Conservation (phyloP, 2,113 vertebrate genomes). For the Tupaia tana region DNA sequence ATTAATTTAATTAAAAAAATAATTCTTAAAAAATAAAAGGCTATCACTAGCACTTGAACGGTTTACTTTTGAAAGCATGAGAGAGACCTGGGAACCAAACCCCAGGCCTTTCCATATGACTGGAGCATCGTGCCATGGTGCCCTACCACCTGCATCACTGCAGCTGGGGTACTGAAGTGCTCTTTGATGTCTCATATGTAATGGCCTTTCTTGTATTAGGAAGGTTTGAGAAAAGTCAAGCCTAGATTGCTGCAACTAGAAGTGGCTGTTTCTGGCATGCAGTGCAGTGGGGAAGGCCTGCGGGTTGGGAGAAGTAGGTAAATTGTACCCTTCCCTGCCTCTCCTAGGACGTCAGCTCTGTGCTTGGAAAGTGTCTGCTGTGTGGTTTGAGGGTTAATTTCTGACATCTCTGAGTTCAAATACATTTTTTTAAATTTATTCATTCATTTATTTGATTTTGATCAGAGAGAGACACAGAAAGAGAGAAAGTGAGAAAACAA, state of each 20-base stretch:
- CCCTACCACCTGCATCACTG: no score
- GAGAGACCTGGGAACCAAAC: no score
- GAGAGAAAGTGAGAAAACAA: no score
- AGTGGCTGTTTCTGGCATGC: not conserved
- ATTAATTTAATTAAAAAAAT: no score
- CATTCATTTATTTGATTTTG: no score
- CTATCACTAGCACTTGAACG: no score
- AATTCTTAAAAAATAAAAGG: no score
- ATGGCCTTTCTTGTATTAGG: not conserved
- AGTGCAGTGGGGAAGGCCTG: not conserved
- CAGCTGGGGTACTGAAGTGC: not conserved
- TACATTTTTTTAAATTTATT: not conserved
- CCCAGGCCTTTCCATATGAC: no score
- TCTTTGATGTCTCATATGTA: not conserved
- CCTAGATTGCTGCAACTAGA: not conserved
- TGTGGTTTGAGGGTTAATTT: not conserved
- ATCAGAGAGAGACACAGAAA: no score
- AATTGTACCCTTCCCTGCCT: not conserved
- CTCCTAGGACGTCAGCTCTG: not conserved
- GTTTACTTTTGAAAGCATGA: no score
- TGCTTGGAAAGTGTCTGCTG: not conserved
- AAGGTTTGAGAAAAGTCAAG: not conserved
- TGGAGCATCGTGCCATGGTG: no score
- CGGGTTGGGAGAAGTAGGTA: accelerated
- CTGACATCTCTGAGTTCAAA: not conserved